phyloP scores from a whole-genome alignment of 2,113 vertebrate genomes.

The Lichenostomus cassidix region DNA sequence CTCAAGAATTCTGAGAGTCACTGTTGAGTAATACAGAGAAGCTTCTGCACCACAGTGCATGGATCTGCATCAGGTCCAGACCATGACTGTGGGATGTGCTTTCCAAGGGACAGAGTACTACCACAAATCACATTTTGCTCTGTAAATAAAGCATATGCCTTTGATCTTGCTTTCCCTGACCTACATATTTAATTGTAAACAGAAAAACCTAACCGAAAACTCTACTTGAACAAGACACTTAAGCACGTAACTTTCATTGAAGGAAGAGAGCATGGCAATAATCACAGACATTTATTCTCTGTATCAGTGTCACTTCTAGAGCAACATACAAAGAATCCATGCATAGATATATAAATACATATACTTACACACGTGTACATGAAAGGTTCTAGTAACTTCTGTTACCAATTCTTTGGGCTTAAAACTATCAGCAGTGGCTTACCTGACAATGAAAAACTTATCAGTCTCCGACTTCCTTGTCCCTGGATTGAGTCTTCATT shows the following conservation, averaged over 20 bases:
- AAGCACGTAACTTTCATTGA: background rate
- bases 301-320: background rate
- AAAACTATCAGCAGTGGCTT: slow-evolving; percentile 26
- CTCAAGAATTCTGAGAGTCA: background rate
- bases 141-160: background rate
- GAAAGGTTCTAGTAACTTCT: background rate
- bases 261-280: background rate
- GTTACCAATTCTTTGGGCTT: background rate
- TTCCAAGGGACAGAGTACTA: background rate
- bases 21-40: background rate
- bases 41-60: background rate
- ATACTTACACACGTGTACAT: background rate
- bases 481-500: slow-evolving; percentile 84
- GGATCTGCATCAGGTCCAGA: background rate
- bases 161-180: background rate
- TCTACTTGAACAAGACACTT: background rate
- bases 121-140: background rate
- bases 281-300: background rate
- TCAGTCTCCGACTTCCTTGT: slow-evolving; percentile 88
- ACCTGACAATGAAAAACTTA: slow-evolving; percentile 97
- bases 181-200: background rate
- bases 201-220: background rate
- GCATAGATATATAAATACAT: background rate
- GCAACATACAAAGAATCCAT: background rate
- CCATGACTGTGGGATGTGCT: background rate